These are phyloP conservation scores for Sweltsa coloradensis DNA, from an alignment of 1,140 invertebrate genomes.

Conservation along the genomic window DNA sequence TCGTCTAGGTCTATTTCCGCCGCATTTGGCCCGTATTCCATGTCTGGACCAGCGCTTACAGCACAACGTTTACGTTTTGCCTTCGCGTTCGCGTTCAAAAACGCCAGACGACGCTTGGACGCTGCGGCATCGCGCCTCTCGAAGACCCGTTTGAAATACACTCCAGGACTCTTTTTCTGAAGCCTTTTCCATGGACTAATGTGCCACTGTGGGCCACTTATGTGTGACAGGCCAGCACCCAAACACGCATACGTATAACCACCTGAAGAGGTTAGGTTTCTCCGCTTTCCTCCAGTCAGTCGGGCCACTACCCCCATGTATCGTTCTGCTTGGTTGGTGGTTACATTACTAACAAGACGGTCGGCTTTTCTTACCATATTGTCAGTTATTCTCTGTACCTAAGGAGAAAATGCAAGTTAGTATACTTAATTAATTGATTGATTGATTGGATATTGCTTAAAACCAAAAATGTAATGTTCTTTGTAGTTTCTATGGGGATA, in stretches of 20 bases:
- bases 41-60: neutral
- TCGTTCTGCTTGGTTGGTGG: neutral
- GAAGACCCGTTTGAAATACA: slow-evolving; percentile 1
- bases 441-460: too few species aligned
- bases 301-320: neutral
- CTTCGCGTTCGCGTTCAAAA: neutral
- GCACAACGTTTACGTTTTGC: neutral
- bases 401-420: too few species aligned
- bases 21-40: neutral
- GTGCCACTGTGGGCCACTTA: neutral
- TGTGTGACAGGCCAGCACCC: neutral
- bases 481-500: too few species aligned
- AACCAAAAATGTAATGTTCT: too few species aligned
- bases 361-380: neutral
- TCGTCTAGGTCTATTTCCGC: neutral
- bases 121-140: neutral
- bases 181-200: neutral
- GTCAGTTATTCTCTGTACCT: neutral
- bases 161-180: slow-evolving; percentile 2
- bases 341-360: neutral
- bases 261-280: neutral
- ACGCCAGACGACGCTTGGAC: neutral
- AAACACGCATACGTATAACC: neutral
- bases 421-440: too few species aligned
- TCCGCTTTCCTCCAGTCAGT: neutral